A percentile compares a stretch with the other conserved stretches of the same genome.
These are phyloP conservation scores for Enteromius treurensis DNA, from an alignment of 2,797 vertebrate species.

Conservation along the genomic window DNA sequence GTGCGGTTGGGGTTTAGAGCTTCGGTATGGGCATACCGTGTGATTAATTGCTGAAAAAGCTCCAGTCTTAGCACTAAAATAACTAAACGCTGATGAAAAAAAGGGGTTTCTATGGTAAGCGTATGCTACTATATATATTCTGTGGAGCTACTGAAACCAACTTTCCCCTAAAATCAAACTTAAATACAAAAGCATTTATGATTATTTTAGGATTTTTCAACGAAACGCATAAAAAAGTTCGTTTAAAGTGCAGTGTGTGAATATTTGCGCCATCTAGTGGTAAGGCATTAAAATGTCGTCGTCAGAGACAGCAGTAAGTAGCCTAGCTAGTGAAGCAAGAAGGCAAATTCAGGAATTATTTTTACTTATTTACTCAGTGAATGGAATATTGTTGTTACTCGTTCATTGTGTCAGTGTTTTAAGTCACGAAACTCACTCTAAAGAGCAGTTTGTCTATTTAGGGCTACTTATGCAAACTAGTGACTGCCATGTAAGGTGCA, in stretches of 20 bases:
- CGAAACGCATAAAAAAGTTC: neutral
- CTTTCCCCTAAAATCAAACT: neutral
- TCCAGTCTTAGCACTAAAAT: neutral
- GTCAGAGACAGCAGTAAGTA: neutral
- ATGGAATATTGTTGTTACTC: neutral
- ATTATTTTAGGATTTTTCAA: neutral
- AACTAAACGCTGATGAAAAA: neutral
- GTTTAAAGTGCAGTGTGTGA: neutral
- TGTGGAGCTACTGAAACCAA: neutral
- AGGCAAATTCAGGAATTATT: neutral
- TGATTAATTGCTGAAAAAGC: neutral
- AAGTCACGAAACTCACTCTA: neutral
- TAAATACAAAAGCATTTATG: neutral
- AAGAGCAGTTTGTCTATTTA: too few relatives aligned
- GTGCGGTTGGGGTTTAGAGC: slow-evolving; percentile 45
- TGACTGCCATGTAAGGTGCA: too few relatives aligned
- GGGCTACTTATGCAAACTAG: too few relatives aligned
- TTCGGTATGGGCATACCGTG: neutral
- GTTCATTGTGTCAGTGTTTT: neutral
- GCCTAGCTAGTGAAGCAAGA: neutral
- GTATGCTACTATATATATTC: neutral
- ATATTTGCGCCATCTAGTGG: neutral
- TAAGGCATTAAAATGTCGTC: neutral
- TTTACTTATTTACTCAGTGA: neutral
- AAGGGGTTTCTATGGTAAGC: neutral